phyloP scores from a whole-genome alignment of 2,113 vertebrate species.

The Fukomys damarensis region DNA sequence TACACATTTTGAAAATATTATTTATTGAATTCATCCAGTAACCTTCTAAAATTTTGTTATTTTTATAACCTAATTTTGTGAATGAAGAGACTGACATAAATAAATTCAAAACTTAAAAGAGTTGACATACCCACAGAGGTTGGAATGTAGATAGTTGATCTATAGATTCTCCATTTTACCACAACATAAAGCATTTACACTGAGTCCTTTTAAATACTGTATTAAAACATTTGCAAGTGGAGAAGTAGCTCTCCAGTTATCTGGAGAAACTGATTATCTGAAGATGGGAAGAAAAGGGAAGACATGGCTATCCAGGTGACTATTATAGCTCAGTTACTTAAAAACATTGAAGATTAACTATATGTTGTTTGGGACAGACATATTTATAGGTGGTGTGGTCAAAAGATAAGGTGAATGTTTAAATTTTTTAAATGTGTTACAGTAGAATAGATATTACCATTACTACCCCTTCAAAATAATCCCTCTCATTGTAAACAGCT shows the following conservation, averaged over 20 bases:
- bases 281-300: background rate
- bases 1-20: background rate
- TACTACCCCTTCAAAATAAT: background rate
- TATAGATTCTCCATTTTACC: background rate
- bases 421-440: background rate
- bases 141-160: background rate
- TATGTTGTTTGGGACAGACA: background rate
- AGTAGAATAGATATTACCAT: too few species aligned
- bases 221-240: background rate
- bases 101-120: background rate
- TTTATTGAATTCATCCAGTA: background rate
- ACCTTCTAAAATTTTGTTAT: background rate
- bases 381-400: background rate
- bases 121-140: background rate
- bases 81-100: background rate
- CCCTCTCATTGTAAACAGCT: background rate
- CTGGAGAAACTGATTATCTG: background rate
- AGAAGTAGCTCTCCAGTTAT: background rate
- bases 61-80: background rate
- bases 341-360: background rate
- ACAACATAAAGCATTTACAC: background rate
- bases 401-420: background rate
- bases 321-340: background rate
- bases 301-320: background rate
- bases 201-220: background rate